Base-by-base conservation (phyloP, 2,888 invertebrate genomes). In the Cataglyphis cursor region DNA sequence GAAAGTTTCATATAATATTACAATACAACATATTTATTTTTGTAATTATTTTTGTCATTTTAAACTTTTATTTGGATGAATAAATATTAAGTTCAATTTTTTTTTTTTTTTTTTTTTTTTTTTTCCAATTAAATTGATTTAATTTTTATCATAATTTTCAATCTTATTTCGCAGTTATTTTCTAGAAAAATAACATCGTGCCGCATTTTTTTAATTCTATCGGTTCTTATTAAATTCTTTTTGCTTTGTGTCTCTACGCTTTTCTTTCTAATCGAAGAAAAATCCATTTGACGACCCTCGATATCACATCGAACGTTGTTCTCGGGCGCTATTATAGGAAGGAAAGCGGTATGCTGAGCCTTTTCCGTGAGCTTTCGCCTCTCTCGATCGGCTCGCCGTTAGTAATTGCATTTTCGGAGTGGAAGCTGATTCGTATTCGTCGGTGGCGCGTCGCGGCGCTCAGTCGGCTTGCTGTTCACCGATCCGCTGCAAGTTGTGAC, bases 351-450 rank as follows among this genome's bases (percentile, higher is more conserved):
- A 62, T 51, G 38, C 64, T n/a, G 65, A 78, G 31, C 12, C 35
- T 62, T 76, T 57, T 44, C 24, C 51, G 51, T n/a, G 57, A 35
- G 62, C 38, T 51, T 35, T 59, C 68, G 68, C 54, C 73, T 73
- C 68, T 65, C 68, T 62, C 74, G 35, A 28, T 12, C 61, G 61
- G 24, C 51, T 57, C 51, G 61, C 51, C 6, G 65, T 51, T 82
- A 80, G 85, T 87, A 88, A 89, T 89, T 89, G 85, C 84, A 68
- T 86, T 88, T 81, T 85, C 84, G 78, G 35, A 66, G 66, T 78
- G 81, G 85, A 85, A 87, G 75, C 82, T 82, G 87, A 85, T 87
- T 87, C 81, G 68, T 78, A 83, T 85, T 84, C 81, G 85, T 81
- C 82, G 76, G 48, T 57, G 72, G 83, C 51, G 66, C 70, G 48